phyloP scores from a whole-genome alignment of 2,797 vertebrate genomes.

The Potorous gilbertii region DNA sequence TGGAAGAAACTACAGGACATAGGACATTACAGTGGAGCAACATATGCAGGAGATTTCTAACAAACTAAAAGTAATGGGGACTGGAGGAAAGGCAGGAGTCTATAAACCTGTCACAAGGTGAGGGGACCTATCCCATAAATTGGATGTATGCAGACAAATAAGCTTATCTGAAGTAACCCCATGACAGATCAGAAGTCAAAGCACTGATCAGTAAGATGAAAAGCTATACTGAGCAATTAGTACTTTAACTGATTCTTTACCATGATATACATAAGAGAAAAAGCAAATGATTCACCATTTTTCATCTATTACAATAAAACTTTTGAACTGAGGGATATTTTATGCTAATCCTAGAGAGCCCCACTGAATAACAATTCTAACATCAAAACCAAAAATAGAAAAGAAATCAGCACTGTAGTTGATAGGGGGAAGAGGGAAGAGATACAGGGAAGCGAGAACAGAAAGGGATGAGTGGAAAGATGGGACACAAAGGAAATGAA shows the following conservation, averaged over 20 bases:
- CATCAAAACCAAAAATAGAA: slow-evolving; percentile 24
- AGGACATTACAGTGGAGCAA: slow-evolving; percentile 21
- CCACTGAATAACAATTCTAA: slow-evolving; percentile 38
- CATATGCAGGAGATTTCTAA: slow-evolving; percentile 60
- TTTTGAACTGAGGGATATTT: slow-evolving; percentile 6
- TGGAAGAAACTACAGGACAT: slow-evolving; percentile 54
- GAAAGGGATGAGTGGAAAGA: slow-evolving; percentile 11
- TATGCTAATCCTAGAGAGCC: slow-evolving; percentile 27
- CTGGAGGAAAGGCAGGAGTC: background rate
- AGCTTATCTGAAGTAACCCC: slow-evolving; percentile 29
- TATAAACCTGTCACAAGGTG: slow-evolving; percentile 15
- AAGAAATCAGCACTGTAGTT: slow-evolving; percentile 3
- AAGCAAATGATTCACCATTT: slow-evolving; percentile 42
- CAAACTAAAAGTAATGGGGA: slow-evolving; percentile 44
- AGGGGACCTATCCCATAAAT: background rate
- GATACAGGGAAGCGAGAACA: slow-evolving; percentile 30
- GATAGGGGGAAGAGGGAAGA: slow-evolving; percentile 12
- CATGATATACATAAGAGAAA: slow-evolving; percentile 35
- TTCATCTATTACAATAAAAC: slow-evolving; percentile 19
- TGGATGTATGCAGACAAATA: slow-evolving; percentile 26
- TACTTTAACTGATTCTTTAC: slow-evolving; percentile 21
- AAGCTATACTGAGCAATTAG: slow-evolving; percentile 37
- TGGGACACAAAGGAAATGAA: slow-evolving; percentile 34
- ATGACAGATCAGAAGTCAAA: slow-evolving; percentile 53
- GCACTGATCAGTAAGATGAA: slow-evolving; percentile 18